phyloP scores from a whole-genome alignment of 2,113 vertebrate genomes.

The Cyanoliseus patagonus region DNA sequence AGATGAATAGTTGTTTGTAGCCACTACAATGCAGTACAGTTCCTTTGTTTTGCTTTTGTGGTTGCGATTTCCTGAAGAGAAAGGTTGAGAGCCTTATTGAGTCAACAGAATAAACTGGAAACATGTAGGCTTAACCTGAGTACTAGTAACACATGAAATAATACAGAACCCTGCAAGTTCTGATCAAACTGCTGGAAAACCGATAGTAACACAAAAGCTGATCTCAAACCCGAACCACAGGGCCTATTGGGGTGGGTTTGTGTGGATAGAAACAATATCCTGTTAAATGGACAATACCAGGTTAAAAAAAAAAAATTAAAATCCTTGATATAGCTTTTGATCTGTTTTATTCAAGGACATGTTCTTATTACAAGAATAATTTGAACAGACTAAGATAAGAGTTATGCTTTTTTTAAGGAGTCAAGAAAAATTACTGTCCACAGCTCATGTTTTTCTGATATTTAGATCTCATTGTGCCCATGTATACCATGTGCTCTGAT shows the following conservation, averaged over 20 bases:
- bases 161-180: background rate
- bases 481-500: background rate
- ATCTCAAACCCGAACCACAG: background rate
- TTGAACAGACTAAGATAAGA: background rate
- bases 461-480: accelerated
- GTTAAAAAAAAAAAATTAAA: background rate
- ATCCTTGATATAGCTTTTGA: background rate
- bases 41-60: background rate
- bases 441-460: background rate
- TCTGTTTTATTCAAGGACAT: background rate
- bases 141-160: background rate
- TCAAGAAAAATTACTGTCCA: background rate
- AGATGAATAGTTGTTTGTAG: background rate
- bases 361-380: background rate
- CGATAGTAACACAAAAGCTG: background rate
- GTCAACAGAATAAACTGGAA: background rate
- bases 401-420: background rate
- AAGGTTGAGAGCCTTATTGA: background rate
- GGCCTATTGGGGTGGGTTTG: background rate
- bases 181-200: background rate
- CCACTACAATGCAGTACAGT: background rate
- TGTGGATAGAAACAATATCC: background rate
- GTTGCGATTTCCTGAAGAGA: background rate
- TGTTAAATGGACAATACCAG: background rate
- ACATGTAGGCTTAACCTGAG: background rate